Base-by-base conservation (phyloP, 2,888 invertebrate species). In the Machimus atricapillus region DNA sequence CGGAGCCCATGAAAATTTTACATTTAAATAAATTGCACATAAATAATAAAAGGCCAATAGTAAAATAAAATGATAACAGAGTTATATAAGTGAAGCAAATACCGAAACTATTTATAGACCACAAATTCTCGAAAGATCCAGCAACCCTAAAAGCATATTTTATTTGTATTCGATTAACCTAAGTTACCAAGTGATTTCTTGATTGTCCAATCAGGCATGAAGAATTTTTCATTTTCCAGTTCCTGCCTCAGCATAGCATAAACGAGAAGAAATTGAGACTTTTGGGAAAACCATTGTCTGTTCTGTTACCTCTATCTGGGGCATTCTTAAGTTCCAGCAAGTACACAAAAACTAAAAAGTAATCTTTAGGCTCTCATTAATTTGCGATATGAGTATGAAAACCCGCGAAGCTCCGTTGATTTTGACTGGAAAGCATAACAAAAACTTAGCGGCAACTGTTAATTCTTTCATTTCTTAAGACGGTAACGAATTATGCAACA, bases 401-500 rank as follows among this genome's bases (percentile, higher is more conserved):
- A 82, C 23, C n/a, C 19, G 19, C 37, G 56, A 82, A 66, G 82
- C 58, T 34, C 82, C 82, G 82, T 82, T 82, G 56, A 31, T 82
- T 82, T 58, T 37, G 56, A 19, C 58, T 82, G 82, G 58, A 82
- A 58, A 66, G 66, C 66, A 66, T 66, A 82, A 82, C 66, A 82
- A 82, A 82, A 66, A 58, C 58, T 66, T 58, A 58, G 31, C 37
- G 34, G 52, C 34, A 66, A 82, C 82, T 40, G 82, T 82, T 82
- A 58, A 82, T 82, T 82, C 58, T 82, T 58, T 31, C 66, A 46
- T 23, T 82, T 82, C 82, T 82, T 56, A 27, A 82, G 82, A 58
- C 58, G 37, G 82, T 31, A 58, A 82, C 66, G 82, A 82, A 82
- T 82, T 82, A 82, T 82, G 82, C 66, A 82, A 82, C 82, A 58